A percentile compares a stretch with the other conserved stretches of the same genome.
Conservation (phyloP, 2,797 vertebrate species). For the Helostoma temminkii region DNA sequence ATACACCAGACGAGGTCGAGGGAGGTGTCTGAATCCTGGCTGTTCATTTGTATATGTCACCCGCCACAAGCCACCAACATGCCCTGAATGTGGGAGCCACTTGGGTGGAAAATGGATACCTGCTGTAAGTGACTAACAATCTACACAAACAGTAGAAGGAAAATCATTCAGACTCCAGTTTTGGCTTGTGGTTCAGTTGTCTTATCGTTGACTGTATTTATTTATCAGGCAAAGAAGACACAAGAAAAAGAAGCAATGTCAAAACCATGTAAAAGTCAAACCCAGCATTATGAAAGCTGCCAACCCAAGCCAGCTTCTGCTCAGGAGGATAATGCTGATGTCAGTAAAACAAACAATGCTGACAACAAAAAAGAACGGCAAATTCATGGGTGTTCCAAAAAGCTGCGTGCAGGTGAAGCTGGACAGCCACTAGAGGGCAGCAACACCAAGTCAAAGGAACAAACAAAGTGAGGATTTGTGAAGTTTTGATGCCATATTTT, state of each 20-base stretch:
- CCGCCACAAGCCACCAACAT: constrained; percentile 95
- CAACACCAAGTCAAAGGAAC: constrained; percentile 50
- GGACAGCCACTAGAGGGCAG: constrained; percentile 71
- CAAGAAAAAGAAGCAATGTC: constrained; percentile 49
- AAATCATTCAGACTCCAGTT: background rate
- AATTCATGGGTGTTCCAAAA: constrained; percentile 24
- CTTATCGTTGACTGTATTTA: constrained; percentile 21
- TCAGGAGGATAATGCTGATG: constrained; percentile 23
- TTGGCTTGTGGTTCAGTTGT: background rate
- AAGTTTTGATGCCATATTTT: background rate
- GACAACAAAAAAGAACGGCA: constrained; percentile 30
- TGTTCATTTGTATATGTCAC: constrained; percentile 96
- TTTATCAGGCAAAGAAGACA: constrained; percentile 62
- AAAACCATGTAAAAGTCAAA: constrained; percentile 27
- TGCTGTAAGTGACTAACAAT: constrained; percentile 56
- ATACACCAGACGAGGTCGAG: constrained; percentile 95
- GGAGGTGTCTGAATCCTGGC: constrained; percentile 90
- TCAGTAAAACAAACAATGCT: constrained; percentile 18
- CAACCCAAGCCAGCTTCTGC: constrained; percentile 5
- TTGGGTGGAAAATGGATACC: constrained; percentile 97
- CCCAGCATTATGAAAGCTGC: constrained; percentile 36
- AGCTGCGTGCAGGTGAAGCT: constrained; percentile 25
- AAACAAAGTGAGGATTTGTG: constrained; percentile 34
- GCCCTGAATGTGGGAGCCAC: constrained; percentile 91
- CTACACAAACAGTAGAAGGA: background rate